Conservation (phyloP, 2,113 vertebrate species). For the Lucifuga dentata region DNA sequence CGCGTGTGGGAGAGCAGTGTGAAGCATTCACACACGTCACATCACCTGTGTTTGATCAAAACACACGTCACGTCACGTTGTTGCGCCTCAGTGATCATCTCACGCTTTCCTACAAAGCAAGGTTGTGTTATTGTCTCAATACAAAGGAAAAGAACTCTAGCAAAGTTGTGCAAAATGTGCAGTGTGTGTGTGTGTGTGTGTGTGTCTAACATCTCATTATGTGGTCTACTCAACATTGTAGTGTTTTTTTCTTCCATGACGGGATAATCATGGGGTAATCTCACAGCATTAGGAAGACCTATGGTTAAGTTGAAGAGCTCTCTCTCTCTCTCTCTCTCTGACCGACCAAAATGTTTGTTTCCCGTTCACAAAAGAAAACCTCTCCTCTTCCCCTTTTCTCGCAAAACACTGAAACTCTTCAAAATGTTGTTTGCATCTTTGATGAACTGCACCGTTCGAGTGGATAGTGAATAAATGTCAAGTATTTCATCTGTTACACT, state of each 20-base stretch:
- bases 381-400: neutral
- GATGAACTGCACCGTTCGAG: constrained; percentile 28
- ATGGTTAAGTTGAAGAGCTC: constrained; percentile 32
- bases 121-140: constrained; percentile 30
- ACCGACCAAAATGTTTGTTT: constrained; percentile 13
- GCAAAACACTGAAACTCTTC: constrained; percentile 5
- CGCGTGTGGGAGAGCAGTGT: no score
- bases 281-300: constrained; percentile 30
- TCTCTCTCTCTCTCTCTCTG: neutral
- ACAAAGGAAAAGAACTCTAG: neutral
- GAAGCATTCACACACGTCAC: neutral
- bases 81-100: constrained; percentile 37
- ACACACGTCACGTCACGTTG: constrained; percentile 38
- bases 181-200: neutral
- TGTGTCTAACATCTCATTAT: constrained; percentile 9
- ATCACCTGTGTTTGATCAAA: constrained; percentile 27
- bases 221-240: neutral
- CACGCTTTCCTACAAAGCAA: constrained; percentile 22
- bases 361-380: constrained; percentile 14
- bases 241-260: constrained; percentile 3
- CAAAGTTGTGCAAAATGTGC: neutral
- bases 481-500: constrained; percentile 24
- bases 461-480: constrained; percentile 5
- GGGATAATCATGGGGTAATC: constrained; percentile 46
- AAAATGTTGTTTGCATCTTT: constrained; percentile 27